Evolutionary conservation across 2,113 vertebrate genomes (phyloP).

Genomic region (Nerophis ophidion): DNA sequence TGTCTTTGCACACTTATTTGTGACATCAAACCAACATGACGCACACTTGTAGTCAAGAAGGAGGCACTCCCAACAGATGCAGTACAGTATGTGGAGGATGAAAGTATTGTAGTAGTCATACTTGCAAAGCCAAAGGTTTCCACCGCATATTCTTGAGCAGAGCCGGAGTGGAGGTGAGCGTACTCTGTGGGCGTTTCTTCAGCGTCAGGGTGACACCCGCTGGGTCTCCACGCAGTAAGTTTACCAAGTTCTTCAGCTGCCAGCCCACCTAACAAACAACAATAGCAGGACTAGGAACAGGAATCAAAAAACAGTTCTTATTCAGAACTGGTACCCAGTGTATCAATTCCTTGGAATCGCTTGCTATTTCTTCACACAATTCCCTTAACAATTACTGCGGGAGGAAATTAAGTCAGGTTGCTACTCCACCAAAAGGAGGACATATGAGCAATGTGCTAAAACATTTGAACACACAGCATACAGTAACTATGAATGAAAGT

Average conservation of each 20-base stretch:
- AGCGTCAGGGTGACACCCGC: slow-evolving; percentile 71
- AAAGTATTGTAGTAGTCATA: slow-evolving; percentile 27
- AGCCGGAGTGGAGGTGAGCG: slow-evolving; percentile 73
- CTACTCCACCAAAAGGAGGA: no score
- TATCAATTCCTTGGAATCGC: no score
- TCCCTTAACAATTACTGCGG: no score
- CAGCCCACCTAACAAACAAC: slow-evolving; percentile 68
- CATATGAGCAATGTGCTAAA: no score
- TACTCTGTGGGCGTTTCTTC: slow-evolving; percentile 77
- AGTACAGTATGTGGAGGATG: slow-evolving; percentile 8
- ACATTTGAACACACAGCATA: no score
- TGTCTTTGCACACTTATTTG: slow-evolving; percentile 18
- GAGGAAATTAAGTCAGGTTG: no score
- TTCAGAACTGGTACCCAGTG: no score
- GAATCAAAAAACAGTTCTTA: no score
- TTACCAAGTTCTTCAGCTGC: slow-evolving; percentile 77
- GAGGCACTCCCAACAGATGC: not conserved
- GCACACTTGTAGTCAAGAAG: slow-evolving; percentile 9
- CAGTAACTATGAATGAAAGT: no score
- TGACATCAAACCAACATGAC: not conserved
- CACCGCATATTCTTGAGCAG: slow-evolving; percentile 79
- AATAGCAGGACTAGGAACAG: not conserved
- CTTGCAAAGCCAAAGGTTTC: slow-evolving; percentile 76
- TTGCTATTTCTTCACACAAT: no score
- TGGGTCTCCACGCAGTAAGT: slow-evolving; percentile 72